Conservation (phyloP, 2,113 vertebrate genomes). For the Quiscalus mexicanus region DNA sequence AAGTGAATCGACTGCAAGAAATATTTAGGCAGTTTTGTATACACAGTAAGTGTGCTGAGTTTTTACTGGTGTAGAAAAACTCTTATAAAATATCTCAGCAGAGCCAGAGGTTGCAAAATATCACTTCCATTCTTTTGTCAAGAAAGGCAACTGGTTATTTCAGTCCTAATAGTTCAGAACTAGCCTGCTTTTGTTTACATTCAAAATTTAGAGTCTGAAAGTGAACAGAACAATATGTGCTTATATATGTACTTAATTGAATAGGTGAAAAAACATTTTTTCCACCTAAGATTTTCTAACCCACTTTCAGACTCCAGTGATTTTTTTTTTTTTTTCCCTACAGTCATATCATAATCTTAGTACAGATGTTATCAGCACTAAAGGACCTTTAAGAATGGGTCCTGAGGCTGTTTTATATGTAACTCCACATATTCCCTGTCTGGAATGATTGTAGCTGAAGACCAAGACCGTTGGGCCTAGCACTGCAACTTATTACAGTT, state of each 20-base stretch:
- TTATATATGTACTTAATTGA: background rate
- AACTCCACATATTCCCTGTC: background rate
- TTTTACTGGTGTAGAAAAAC: conserved; percentile 35
- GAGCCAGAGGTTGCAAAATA: background rate
- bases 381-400: background rate
- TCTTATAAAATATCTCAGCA: background rate
- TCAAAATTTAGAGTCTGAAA: background rate
- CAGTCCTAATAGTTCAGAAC: background rate
- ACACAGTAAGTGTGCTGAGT: background rate
- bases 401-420: background rate
- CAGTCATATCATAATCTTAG: background rate
- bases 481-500: background rate
- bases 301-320: background rate
- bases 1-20: background rate
- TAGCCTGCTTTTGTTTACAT: background rate
- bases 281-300: background rate
- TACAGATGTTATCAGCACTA: background rate
- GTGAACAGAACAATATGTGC: background rate
- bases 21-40: conserved; percentile 31
- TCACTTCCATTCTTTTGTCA: background rate
- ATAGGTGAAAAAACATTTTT: background rate
- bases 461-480: background rate
- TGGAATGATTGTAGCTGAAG: background rate
- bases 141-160: background rate
- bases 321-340: background rate